Conservation (phyloP, 2,888 invertebrate genomes). For the Cosmorhoe ocellata region DNA sequence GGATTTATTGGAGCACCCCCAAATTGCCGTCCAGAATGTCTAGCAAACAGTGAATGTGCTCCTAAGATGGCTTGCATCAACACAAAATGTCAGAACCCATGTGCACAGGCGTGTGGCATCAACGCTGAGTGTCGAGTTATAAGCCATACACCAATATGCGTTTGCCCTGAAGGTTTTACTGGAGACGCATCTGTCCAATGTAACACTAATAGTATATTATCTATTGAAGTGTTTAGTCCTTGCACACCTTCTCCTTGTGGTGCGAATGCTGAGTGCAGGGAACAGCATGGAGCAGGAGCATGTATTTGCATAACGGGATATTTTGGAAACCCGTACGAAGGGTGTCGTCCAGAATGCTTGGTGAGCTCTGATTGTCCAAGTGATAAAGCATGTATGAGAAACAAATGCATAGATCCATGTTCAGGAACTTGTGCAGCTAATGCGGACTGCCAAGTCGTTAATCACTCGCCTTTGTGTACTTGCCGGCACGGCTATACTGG, state of each 20-base stretch:
- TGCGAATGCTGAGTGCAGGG: conserved; percentile 84
- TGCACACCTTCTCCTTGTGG: conserved; percentile 85
- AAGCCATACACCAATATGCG: conserved; percentile 88
- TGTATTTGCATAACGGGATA: conserved; percentile 88
- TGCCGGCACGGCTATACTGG: conserved; percentile 87
- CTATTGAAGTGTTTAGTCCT: conserved; percentile 70
- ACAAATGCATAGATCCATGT: conserved; percentile 90
- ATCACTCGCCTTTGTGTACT: conserved; percentile 86
- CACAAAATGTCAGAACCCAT: conserved; percentile 90
- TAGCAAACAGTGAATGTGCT: conserved; percentile 87
- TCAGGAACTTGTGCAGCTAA: conserved; percentile 89
- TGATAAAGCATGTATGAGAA: conserved; percentile 86
- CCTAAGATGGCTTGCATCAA: conserved; percentile 87
- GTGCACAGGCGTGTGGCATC: conserved; percentile 86
- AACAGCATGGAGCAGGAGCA: conserved; percentile 82
- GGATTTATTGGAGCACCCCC: conserved; percentile 87
- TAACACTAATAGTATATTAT: conserved; percentile 44
- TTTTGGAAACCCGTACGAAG: conserved; percentile 91
- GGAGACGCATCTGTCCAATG: conserved; percentile 91
- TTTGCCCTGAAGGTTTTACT: conserved; percentile 85
- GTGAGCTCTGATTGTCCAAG: conserved; percentile 88
- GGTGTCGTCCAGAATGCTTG: conserved; percentile 88
- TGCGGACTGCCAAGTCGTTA: conserved; percentile 88
- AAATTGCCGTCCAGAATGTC: conserved; percentile 88
- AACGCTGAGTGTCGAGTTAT: conserved; percentile 89